phyloP scores from a whole-genome alignment of 2,113 vertebrate species.

The Ochotona curzoniae region DNA sequence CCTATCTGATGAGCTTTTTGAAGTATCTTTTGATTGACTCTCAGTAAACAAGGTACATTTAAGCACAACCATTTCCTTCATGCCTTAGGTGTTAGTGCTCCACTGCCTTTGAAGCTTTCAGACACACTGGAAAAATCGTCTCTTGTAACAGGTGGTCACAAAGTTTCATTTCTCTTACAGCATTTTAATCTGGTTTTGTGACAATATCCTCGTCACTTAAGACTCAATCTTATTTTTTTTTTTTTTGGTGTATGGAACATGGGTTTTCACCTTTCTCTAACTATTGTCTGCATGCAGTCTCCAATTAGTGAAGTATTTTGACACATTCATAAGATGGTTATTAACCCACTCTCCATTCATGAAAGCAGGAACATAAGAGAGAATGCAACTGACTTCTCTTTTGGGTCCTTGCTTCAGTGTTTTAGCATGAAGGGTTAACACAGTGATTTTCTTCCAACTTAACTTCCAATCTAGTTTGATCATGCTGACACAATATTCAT shows the following conservation, averaged over 20 bases:
- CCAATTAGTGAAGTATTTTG: background rate
- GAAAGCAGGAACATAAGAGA: background rate
- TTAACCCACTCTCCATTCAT: background rate
- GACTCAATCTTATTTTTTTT: background rate
- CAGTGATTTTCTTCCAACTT: background rate
- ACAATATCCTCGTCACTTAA: background rate
- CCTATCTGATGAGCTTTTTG: background rate
- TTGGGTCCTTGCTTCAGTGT: background rate
- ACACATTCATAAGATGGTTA: background rate
- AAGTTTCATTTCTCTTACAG: background rate
- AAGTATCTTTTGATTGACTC: background rate
- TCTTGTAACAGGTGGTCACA: background rate
- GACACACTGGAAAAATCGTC: background rate
- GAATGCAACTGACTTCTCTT: background rate
- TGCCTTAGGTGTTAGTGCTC: background rate
- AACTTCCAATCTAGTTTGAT: background rate
- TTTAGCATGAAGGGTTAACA: background rate
- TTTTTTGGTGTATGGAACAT: background rate
- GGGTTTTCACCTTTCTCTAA: background rate
- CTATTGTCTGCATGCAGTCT: background rate
- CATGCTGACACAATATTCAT: background rate
- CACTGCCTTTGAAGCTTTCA: background rate
- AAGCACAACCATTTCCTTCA: background rate
- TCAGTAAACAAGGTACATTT: too few species aligned
- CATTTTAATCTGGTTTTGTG: background rate